These are phyloP conservation scores for Brotogeris chrysoptera DNA, from an alignment of 2,797 vertebrate genomes.

Conservation along the genomic window DNA sequence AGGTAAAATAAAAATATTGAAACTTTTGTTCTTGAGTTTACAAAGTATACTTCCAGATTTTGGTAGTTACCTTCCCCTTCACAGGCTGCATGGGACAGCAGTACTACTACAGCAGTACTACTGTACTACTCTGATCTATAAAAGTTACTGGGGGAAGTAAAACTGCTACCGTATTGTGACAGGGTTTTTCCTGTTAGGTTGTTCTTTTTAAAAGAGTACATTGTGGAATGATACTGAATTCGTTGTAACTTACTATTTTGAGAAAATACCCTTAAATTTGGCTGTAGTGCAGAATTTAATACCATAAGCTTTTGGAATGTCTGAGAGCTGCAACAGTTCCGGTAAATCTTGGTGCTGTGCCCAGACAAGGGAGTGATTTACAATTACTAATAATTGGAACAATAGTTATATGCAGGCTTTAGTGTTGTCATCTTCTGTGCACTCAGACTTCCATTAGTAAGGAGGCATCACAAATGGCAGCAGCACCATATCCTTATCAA, in stretches of 20 bases:
- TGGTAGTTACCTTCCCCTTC: background rate
- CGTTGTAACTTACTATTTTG: background rate
- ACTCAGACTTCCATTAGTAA: background rate
- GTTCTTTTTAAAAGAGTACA: background rate
- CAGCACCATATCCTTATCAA: background rate
- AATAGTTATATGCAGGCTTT: background rate
- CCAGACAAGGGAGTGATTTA: background rate
- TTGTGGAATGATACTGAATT: background rate
- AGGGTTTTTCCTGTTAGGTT: background rate
- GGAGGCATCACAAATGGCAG: background rate
- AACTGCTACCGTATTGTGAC: background rate
- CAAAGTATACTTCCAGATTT: background rate
- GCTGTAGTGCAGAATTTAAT: background rate
- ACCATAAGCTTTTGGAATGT: background rate
- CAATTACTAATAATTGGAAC: background rate
- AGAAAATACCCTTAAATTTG: background rate
- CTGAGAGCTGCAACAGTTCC: background rate
- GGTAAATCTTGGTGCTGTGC: background rate
- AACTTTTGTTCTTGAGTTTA: background rate
- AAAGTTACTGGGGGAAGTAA: background rate
- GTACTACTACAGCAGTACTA: too few relatives aligned
- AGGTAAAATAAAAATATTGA: conserved; percentile 76
- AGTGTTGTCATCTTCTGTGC: background rate
- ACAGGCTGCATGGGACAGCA: background rate
- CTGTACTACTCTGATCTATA: background rate